Base-by-base conservation (phyloP, 2,888 invertebrate genomes). In the Panorpa germanica region DNA sequence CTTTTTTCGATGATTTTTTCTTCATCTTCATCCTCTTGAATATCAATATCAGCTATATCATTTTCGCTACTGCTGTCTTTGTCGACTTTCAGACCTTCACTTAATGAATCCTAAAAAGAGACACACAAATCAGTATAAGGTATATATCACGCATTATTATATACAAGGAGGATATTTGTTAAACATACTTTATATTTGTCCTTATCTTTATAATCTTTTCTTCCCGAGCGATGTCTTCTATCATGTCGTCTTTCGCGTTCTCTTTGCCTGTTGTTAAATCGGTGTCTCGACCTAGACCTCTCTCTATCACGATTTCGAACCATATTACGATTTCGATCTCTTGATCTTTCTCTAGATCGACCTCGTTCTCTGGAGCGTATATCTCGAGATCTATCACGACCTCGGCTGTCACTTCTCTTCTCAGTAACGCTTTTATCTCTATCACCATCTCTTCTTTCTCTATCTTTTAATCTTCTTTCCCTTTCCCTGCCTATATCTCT, bases 1-100 rank as follows among this genome's bases (percentile, higher is more conserved):
- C 88, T 63, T 45, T 70, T 68, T 49, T 90, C 85, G 48, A 95
- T 95, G 41, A 91, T 83, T 41, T 75, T 75, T 49, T 93, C 88
- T 46, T 93, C 93, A 50, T 90, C 88, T 38, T 85, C 85, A 35
- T 88, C 83, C 11, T 82, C 65, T 43, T 78, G 71, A 31, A 83
- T 71, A 41, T 81, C 71, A 33, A 77, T 62, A 45, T 76, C 69
- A 29, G 48, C 52, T 4, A 70, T 59, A 36, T 77, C 77, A 37
- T 71, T 74, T 37, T 73, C 77, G 37, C 70, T 71, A 3, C 70
- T 71, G 41, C 69, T 73, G 2, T 69, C 67, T 4, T 72, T 69
- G 35, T 67, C 65, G 5, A 63, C 49, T 40, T 74, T 74, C 38
- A 82, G 61, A 3, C 82, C 78, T 49, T 88, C 86, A 34, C 80